Conservation (phyloP, 1,140 invertebrate genomes). For the Leptinotarsa texana region DNA sequence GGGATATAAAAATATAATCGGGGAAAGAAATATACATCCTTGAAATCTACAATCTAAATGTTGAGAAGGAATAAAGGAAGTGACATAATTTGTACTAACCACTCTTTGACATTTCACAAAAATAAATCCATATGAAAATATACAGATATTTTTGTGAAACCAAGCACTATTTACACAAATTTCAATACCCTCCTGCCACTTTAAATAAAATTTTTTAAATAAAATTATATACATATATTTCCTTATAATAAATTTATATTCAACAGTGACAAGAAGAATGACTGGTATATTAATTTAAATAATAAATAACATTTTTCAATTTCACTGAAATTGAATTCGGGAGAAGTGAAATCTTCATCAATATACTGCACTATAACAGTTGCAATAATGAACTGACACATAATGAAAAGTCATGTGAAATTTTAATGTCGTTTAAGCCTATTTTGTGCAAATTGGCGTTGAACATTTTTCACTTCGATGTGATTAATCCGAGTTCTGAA, state of each 20-base stretch:
- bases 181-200: slow-evolving; percentile 37
- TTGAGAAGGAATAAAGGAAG: slow-evolving; percentile 33
- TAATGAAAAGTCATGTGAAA: too few relatives aligned
- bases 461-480: too few relatives aligned
- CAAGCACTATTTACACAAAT: slow-evolving; percentile 31
- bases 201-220: slow-evolving; percentile 21
- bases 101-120: slow-evolving; percentile 40
- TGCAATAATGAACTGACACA: too few relatives aligned
- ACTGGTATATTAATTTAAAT: slow-evolving; percentile 27
- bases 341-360: neutral
- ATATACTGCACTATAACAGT: too few relatives aligned
- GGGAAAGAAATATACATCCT: slow-evolving; percentile 33
- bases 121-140: slow-evolving; percentile 17
- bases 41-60: slow-evolving; percentile 25
- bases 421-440: too few relatives aligned
- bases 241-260: slow-evolving; percentile 31
- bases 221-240: slow-evolving; percentile 34
- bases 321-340: slow-evolving; percentile 21
- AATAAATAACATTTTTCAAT: slow-evolving; percentile 21
- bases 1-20: slow-evolving; percentile 29
- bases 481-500: too few relatives aligned
- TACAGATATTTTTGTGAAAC: slow-evolving; percentile 26
- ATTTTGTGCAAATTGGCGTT: too few relatives aligned
- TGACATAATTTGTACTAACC: slow-evolving; percentile 41
- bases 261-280: slow-evolving; percentile 37